phyloP scores from a whole-genome alignment of 2,888 invertebrate species.

The Myopa testacea region DNA sequence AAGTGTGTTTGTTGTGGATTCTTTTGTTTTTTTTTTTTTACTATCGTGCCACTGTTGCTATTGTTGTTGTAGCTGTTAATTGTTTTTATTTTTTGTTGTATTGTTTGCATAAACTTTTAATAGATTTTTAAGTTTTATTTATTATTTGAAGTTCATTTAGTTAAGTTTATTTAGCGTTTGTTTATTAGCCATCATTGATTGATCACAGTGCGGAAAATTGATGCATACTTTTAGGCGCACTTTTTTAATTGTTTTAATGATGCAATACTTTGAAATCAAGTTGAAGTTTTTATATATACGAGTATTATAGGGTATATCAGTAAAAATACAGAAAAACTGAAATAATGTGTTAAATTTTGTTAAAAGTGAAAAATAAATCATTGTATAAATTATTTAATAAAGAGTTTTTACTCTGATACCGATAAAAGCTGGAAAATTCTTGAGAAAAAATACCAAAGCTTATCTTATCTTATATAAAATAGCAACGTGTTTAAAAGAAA shows the following conservation, averaged over 20 bases:
- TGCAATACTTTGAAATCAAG: too few species aligned
- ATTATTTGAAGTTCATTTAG: constrained; percentile 3
- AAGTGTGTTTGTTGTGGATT: constrained; percentile 12
- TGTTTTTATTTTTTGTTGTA: background rate
- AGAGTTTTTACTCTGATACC: too few species aligned
- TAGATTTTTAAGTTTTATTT: background rate
- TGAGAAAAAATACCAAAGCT: too few species aligned
- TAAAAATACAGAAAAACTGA: too few species aligned
- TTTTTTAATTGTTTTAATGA: background rate
- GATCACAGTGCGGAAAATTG: background rate
- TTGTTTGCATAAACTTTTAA: background rate
- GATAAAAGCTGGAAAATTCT: too few species aligned
- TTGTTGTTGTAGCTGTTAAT: constrained; percentile 11
- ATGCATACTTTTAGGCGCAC: constrained; percentile 32
- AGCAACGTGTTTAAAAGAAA: too few species aligned
- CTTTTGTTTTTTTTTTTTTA: background rate
- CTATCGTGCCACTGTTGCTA: background rate
- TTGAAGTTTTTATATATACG: too few species aligned
- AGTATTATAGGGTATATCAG: too few species aligned
- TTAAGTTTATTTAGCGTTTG: constrained; percentile 16
- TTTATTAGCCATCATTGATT: background rate
- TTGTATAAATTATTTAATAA: too few species aligned
- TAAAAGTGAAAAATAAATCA: too few species aligned
- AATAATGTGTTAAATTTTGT: too few species aligned
- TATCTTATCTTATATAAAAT: too few species aligned